Evolutionary conservation across 2,113 vertebrate species (phyloP), one percentile per base, ranked within the genome.

Genomic region (Pteronura brasiliensis): DNA sequence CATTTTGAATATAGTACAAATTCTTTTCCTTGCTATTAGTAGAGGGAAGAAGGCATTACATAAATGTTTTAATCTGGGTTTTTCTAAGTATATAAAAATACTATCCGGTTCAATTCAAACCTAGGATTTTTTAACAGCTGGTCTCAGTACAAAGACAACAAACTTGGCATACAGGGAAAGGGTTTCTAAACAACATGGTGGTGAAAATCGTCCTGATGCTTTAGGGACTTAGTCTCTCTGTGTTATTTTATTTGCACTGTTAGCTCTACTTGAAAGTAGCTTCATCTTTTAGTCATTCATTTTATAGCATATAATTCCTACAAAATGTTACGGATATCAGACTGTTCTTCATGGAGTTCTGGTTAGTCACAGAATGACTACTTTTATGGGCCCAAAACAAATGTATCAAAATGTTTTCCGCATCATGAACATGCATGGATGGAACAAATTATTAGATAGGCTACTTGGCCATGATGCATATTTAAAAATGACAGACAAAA

Each of bases 31-130:
- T 87, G 84, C 71, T 95, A 94, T 90, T 81, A 95, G 55, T 29
- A 88, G 31, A 90, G 71, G 71, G 49, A 95, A 93, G 76, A 72
- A 93, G 87, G 87, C 27, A 97, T 84, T 39, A 71, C 4, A 76
- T 34, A 96, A 94, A 74, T 57, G 27, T n/a, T 96, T 94, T 83
- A 96, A 20, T 49, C 77, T 95, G 42, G 77, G 77, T 98, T 97
- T 81, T 81, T 74, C 84, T 93, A 84, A 97, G 98, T 93, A 87
- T 49, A 74, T 72, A 97, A 98, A 98, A 96, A 93, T 97, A 89
- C 96, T 76, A 76, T 61, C 55, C 96, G 92, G 95, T 98, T 98
- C 65, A 87, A 96, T 97, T 97, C 55, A 97, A 97, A 92, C 20
- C 15, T 49, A n/a, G 5, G 9, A 96, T 92, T 90, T 61, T 89